These are phyloP conservation scores for Rhinichthys klamathensis DNA, from an alignment of 2,113 vertebrate species.

Conservation along the genomic window DNA sequence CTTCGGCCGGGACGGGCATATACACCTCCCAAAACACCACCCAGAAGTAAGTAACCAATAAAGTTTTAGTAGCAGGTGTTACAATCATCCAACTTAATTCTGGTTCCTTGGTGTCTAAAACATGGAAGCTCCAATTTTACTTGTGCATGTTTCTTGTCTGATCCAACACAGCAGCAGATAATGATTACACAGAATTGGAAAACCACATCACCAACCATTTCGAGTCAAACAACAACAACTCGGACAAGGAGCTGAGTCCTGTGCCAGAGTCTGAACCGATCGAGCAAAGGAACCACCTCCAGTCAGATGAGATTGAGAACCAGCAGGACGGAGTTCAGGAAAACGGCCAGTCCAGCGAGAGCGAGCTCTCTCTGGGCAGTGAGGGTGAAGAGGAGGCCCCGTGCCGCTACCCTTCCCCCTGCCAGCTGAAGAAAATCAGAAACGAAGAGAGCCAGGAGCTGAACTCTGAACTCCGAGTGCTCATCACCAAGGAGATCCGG, in stretches of 20 bases:
- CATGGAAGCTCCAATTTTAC: not conserved
- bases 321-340: constrained; percentile 66
- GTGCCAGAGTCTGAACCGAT: constrained; percentile 10
- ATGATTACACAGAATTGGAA: not conserved
- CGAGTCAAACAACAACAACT: not conserved
- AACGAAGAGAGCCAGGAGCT: constrained; percentile 83
- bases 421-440: constrained; percentile 80
- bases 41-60: constrained; percentile 41
- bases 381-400: constrained; percentile 65
- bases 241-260: not conserved
- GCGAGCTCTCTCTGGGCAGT: constrained; percentile 68
- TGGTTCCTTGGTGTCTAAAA: not conserved
- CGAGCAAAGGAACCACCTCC: constrained; percentile 69
- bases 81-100: not conserved
- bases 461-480: constrained; percentile 86
- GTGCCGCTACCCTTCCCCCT: constrained; percentile 76
- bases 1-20: constrained; percentile 70
- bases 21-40: constrained; percentile 51
- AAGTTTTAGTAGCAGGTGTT: not conserved
- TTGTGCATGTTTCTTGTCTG: not conserved
- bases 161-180: constrained; percentile 23
- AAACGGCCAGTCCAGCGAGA: constrained; percentile 63
- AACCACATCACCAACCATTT: constrained; percentile 38
- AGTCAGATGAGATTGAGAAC: constrained; percentile 60
- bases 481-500: constrained; percentile 94